Evolutionary conservation across 2,113 vertebrate species (phyloP).

Genomic region (Tor tambroides): DNA sequence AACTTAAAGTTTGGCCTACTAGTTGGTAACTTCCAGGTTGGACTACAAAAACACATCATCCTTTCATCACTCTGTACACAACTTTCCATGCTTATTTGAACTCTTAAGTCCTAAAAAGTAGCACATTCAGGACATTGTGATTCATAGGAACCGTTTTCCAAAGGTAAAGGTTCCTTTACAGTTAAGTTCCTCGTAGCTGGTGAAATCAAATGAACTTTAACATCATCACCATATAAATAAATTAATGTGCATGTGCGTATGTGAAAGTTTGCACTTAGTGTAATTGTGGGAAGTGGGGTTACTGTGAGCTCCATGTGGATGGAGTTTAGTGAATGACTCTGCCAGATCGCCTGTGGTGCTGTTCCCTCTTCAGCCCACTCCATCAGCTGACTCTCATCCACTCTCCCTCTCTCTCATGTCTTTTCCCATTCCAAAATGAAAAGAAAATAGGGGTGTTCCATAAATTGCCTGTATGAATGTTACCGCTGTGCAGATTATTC

Average conservation of each 20-base stretch:
- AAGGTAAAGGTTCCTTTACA: neutral
- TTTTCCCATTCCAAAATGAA: constrained; percentile 12
- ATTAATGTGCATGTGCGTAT: neutral
- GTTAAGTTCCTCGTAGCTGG: neutral
- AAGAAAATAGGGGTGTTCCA: neutral
- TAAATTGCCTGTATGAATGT: constrained; percentile 14
- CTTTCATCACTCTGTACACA: neutral
- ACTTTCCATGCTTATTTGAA: neutral
- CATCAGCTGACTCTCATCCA: constrained; percentile 12
- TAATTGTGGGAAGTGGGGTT: constrained; percentile 5
- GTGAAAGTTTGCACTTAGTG: constrained; percentile 16
- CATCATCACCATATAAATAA: neutral
- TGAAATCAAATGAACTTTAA: neutral
- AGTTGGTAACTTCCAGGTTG: neutral
- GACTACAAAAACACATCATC: neutral
- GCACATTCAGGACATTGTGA: neutral
- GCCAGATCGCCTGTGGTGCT: constrained; percentile 35
- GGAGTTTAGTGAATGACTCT: constrained; percentile 25
- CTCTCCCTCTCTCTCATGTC: neutral
- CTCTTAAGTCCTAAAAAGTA: too few species aligned
- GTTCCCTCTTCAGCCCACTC: neutral
- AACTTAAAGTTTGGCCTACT: too few species aligned
- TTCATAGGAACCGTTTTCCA: neutral
- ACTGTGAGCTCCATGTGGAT: constrained; percentile 32
- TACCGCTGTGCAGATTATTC: constrained; percentile 32